phyloP scores from a whole-genome alignment of 2,797 vertebrate genomes.

The Sparus aurata region DNA sequence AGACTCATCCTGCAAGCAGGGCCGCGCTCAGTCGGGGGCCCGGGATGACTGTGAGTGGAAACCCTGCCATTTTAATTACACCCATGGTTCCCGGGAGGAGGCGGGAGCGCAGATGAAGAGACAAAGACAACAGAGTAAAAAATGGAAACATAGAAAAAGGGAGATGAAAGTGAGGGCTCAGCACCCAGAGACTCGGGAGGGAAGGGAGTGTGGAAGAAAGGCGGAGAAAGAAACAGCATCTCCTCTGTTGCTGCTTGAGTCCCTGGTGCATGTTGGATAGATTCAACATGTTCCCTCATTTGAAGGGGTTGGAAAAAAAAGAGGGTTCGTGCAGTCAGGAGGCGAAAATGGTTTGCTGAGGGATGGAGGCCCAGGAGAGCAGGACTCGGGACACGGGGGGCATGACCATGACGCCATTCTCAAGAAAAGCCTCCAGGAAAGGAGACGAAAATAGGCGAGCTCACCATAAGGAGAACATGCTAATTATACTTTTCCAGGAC shows the following conservation, averaged over 20 bases:
- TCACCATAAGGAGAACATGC: slow-evolving; percentile 44
- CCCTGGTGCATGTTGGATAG: slow-evolving; percentile 37
- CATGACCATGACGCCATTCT: slow-evolving; percentile 19
- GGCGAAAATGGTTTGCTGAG: slow-evolving; percentile 35
- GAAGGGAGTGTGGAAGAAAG: slow-evolving; percentile 13
- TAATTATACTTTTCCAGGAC: slow-evolving; percentile 63
- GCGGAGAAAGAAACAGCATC: slow-evolving; percentile 16
- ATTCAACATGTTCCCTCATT: slow-evolving; percentile 43
- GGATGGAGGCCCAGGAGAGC: slow-evolving; percentile 38
- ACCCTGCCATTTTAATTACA: slow-evolving; percentile 47
- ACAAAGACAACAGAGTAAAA: slow-evolving; percentile 29
- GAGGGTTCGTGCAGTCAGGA: slow-evolving; percentile 1
- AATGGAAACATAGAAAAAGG: slow-evolving; percentile 5
- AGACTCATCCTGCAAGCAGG: slow-evolving; percentile 25
- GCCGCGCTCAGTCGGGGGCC: slow-evolving; percentile 26
- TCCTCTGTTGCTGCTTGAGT: slow-evolving; percentile 22
- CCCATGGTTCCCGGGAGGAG: slow-evolving; percentile 10
- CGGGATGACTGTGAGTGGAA: slow-evolving; percentile 25
- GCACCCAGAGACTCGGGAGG: slow-evolving; percentile 30
- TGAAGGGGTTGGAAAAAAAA: slow-evolving; percentile 30
- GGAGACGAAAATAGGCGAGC: slow-evolving; percentile 26
- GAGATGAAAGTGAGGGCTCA: slow-evolving; percentile 17
- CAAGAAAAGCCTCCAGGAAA: slow-evolving; percentile 42
- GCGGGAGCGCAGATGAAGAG: slow-evolving; percentile 14
- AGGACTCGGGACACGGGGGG: slow-evolving; percentile 23